These are phyloP conservation scores for Cheilosia scutellata DNA, from an alignment of 2,888 invertebrate species.

Conservation along the genomic window DNA sequence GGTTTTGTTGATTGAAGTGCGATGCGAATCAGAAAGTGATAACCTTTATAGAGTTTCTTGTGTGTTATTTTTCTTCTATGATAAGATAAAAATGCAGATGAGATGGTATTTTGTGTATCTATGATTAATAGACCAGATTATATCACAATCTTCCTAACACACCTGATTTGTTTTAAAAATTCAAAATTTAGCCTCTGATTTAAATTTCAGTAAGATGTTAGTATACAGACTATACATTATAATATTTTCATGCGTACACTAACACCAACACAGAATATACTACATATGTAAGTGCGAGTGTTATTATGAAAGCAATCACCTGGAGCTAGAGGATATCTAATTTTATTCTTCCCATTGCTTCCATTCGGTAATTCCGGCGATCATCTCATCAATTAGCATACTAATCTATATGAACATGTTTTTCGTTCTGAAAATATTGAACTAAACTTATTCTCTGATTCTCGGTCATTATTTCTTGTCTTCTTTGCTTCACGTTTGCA, in stretches of 20 bases:
- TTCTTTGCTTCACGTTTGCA: slow-evolving; percentile 8
- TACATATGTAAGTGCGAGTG: slow-evolving; percentile 21
- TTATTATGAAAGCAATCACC: slow-evolving; percentile 54
- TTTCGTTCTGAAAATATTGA: slow-evolving; percentile 21
- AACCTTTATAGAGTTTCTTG: too few species aligned
- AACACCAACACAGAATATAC: slow-evolving; percentile 8
- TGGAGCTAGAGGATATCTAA: slow-evolving; percentile 54
- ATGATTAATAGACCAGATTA: too few species aligned
- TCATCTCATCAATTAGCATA: slow-evolving; percentile 45
- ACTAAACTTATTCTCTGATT: not conserved
- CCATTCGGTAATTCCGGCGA: slow-evolving; percentile 32
- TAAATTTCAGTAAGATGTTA: too few species aligned
- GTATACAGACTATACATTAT: not conserved
- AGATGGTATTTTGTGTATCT: too few species aligned
- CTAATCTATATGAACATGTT: slow-evolving; percentile 13
- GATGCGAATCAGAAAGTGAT: too few species aligned
- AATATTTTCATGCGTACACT: not conserved
- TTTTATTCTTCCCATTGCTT: slow-evolving; percentile 29
- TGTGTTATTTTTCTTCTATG: too few species aligned
- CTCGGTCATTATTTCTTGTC: not conserved
- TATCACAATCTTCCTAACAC: too few species aligned
- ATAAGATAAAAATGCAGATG: too few species aligned
- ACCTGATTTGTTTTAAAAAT: too few species aligned
- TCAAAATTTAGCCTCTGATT: too few species aligned
- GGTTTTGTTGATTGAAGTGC: too few species aligned